Conservation (phyloP, 2,888 invertebrate genomes). For the Harpalus rufipes region DNA sequence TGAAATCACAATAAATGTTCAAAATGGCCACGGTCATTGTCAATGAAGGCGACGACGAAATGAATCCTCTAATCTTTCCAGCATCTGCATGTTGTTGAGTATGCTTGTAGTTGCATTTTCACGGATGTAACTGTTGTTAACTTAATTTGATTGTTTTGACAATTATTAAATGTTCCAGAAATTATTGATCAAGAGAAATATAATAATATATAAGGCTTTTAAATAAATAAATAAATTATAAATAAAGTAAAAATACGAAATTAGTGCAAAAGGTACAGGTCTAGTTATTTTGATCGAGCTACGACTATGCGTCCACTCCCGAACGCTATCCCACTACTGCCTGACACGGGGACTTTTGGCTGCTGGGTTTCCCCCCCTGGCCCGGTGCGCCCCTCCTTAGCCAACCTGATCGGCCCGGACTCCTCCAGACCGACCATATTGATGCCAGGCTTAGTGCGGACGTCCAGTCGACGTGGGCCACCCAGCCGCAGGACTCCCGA, state of each 20-base stretch:
- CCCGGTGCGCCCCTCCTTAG: conserved; percentile 98
- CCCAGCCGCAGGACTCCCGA: conserved; percentile 86
- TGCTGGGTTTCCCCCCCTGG: conserved; percentile 99
- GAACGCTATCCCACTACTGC: conserved; percentile 99
- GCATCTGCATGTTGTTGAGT: too few species aligned
- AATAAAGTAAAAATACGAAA: not conserved
- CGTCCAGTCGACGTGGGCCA: conserved; percentile 92
- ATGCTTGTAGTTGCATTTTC: too few species aligned
- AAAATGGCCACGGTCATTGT: too few species aligned
- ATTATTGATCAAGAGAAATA: too few species aligned
- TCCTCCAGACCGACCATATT: conserved; percentile 96
- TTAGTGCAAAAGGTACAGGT: conserved; percentile 55
- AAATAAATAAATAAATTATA: too few species aligned
- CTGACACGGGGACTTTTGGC: conserved; percentile 99
- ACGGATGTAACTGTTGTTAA: too few species aligned
- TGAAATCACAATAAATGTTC: too few species aligned
- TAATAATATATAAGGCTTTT: too few species aligned
- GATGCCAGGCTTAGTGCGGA: conserved; percentile 98
- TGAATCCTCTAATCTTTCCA: too few species aligned
- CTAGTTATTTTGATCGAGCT: conserved; percentile 62
- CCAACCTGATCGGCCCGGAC: conserved; percentile 91
- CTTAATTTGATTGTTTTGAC: too few species aligned
- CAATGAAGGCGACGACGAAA: too few species aligned
- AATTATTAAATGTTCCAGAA: too few species aligned
- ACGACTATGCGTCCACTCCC: conserved; percentile 81